A percentile compares a stretch with the other conserved stretches of the same genome.
Evolutionary conservation across 2,113 vertebrate genomes (phyloP).

Genomic region (Ictalurus furcatus): DNA sequence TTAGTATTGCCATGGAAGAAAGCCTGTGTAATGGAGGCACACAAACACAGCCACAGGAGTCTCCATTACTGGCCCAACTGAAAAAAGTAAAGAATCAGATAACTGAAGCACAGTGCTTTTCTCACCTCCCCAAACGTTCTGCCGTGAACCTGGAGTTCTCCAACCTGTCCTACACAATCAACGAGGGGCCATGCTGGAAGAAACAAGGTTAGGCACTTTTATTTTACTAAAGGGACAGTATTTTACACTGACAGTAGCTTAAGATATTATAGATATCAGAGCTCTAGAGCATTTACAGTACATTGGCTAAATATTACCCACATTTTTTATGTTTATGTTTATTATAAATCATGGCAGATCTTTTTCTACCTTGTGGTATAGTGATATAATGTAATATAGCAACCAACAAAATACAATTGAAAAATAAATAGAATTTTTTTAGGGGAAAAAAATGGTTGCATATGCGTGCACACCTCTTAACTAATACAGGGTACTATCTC

Average conservation of each 20-base stretch:
- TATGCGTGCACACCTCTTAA: too few relatives aligned
- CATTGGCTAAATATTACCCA: neutral
- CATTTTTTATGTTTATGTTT: too few relatives aligned
- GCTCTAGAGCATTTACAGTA: too few relatives aligned
- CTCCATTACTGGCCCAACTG: constrained; percentile 82
- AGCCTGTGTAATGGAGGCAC: constrained; percentile 74
- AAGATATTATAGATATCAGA: too few relatives aligned
- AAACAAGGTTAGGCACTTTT: constrained; percentile 60
- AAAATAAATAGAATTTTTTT: too few relatives aligned
- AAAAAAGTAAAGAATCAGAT: constrained; percentile 99
- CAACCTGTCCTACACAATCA: constrained; percentile 91
- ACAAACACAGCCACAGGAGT: constrained; percentile 47
- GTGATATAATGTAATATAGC: too few relatives aligned
- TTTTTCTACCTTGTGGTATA: too few relatives aligned
- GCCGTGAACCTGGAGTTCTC: constrained; percentile 91
- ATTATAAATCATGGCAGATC: too few relatives aligned
- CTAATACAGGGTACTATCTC: too few relatives aligned
- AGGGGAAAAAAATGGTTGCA: too few relatives aligned
- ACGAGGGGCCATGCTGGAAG: constrained; percentile 92
- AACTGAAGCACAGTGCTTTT: constrained; percentile 93
- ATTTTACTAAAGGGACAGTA: neutral
- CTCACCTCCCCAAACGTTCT: constrained; percentile 92
- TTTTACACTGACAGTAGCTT: neutral
- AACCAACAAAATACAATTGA: too few relatives aligned
- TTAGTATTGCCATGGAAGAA: constrained; percentile 79